These are phyloP conservation scores for Solen grandis DNA, from an alignment of 1,140 invertebrate species.

Conservation along the genomic window DNA sequence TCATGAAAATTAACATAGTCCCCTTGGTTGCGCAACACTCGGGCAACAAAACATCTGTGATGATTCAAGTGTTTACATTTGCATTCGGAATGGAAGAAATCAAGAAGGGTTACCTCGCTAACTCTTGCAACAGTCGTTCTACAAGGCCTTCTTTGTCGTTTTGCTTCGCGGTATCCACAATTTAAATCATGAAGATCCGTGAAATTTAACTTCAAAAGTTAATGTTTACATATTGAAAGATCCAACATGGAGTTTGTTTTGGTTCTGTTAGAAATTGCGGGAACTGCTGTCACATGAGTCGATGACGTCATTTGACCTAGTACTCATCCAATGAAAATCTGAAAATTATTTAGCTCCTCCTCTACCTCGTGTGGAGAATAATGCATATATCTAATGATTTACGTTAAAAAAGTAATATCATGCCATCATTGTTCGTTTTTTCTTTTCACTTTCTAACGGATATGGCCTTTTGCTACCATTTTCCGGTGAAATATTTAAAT, in stretches of 20 bases:
- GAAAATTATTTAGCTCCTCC: neutral
- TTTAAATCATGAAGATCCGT: slow-evolving; percentile 18
- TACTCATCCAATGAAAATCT: neutral
- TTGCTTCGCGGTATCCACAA: slow-evolving; percentile 50
- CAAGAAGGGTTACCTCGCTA: slow-evolving; percentile 28
- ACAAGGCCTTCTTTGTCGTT: slow-evolving; percentile 50
- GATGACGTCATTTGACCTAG: slow-evolving; percentile 16
- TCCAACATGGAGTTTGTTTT: slow-evolving; percentile 59
- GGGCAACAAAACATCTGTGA: too few relatives aligned
- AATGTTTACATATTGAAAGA: slow-evolving; percentile 39
- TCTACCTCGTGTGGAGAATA: too few relatives aligned
- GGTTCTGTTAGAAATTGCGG: slow-evolving; percentile 55
- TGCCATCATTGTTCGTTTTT: too few relatives aligned
- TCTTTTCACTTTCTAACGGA: too few relatives aligned
- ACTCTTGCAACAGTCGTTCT: slow-evolving; percentile 50
- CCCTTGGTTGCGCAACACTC: too few relatives aligned
- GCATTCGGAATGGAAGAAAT: too few relatives aligned
- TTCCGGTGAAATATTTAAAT: too few relatives aligned
- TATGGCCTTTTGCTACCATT: too few relatives aligned
- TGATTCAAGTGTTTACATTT: too few relatives aligned
- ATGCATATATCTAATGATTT: too few relatives aligned
- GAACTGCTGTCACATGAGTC: slow-evolving; percentile 53
- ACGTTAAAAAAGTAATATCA: too few relatives aligned
- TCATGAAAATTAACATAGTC: too few relatives aligned
- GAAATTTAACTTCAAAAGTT: slow-evolving; percentile 10